Percentiles rank a stretch among this genome's conserved stretches.
phyloP scores from a whole-genome alignment of 2,113 vertebrate species.

The Pseudorasbora parva region DNA sequence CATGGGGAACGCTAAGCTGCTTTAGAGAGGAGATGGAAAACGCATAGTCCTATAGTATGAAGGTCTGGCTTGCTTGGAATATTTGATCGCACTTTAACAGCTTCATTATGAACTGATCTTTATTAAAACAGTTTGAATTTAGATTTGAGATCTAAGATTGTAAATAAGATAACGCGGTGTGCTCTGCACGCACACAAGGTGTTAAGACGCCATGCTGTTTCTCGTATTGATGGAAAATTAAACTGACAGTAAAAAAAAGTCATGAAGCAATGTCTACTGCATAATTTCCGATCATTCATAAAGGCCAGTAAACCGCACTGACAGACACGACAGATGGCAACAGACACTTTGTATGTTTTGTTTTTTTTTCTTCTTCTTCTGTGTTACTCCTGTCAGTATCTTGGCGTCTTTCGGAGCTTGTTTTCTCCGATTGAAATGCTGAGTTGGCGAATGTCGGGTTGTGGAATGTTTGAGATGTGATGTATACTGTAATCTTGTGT shows the following conservation, averaged over 20 bases:
- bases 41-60: not conserved
- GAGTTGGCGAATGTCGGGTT: too few species aligned
- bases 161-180: not conserved
- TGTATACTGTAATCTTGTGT: too few species aligned
- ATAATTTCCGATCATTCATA: not conserved
- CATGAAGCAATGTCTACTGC: not conserved
- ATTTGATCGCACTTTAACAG: not conserved
- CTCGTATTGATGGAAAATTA: not conserved
- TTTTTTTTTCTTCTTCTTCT: too few species aligned
- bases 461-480: too few species aligned
- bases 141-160: slow-evolving; percentile 21
- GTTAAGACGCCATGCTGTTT: not conserved
- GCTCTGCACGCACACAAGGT: not conserved
- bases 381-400: too few species aligned
- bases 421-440: too few species aligned
- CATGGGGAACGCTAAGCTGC: not conserved
- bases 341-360: too few species aligned
- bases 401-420: too few species aligned
- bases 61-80: slow-evolving; percentile 14
- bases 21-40: slow-evolving; percentile 9
- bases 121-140: slow-evolving; percentile 11
- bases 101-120: not conserved
- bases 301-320: too few species aligned
- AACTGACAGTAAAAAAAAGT: not conserved
- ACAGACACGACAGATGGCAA: too few species aligned